A percentile compares a stretch with the other conserved stretches of the same genome.
Conservation (phyloP, 2,113 vertebrate species). For the Daboia siamensis region DNA sequence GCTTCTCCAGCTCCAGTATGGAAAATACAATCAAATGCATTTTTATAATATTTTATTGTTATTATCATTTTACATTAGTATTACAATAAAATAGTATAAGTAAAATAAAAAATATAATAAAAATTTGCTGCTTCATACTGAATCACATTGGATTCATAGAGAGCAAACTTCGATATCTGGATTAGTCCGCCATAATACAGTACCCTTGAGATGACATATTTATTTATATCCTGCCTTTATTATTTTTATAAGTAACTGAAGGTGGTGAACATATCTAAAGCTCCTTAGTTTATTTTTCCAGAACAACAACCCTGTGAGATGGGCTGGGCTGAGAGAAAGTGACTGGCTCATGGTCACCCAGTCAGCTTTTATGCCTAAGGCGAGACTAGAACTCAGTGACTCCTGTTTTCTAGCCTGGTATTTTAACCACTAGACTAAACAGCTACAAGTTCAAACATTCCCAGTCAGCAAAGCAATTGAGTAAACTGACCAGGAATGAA, state of each 20-base stretch:
- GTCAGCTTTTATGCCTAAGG: neutral
- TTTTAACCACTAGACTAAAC: neutral
- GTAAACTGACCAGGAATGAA: neutral
- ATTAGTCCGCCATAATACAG: neutral
- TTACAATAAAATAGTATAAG: neutral
- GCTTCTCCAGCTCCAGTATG: neutral
- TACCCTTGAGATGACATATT: neutral
- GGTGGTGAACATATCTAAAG: neutral
- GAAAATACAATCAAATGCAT: neutral
- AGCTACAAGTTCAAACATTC: neutral
- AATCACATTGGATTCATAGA: neutral
- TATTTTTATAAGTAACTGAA: neutral
- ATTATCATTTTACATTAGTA: neutral
- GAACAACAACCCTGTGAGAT: neutral
- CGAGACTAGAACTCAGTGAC: neutral
- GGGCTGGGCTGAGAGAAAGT: neutral
- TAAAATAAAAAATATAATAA: neutral
- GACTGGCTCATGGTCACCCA: neutral
- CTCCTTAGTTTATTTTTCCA: neutral
- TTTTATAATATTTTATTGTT: neutral
- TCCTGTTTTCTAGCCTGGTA: neutral
- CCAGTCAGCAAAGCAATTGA: neutral
- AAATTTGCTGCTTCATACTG: neutral
- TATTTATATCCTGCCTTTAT: neutral
- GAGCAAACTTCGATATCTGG: no score